Percentiles rank a stretch among this genome's conserved stretches.
Evolutionary conservation across 2,797 vertebrate species (phyloP).

Genomic region (Micropoecilia bifurca): DNA sequence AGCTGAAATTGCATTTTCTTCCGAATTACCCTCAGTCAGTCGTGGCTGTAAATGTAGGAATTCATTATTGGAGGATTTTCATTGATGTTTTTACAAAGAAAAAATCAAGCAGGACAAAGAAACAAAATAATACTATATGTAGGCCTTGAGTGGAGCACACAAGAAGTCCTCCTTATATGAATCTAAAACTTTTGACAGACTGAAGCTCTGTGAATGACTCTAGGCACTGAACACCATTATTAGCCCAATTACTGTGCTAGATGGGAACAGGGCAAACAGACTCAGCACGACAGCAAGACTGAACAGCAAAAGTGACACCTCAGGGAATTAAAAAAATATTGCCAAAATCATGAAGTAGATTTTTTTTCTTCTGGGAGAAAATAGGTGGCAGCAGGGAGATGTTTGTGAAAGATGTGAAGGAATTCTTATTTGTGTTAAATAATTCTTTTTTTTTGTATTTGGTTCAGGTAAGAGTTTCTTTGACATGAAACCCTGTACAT

Average conservation of each 20-base stretch:
- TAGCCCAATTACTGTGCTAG: slow-evolving; percentile 55
- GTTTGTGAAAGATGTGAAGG: slow-evolving; percentile 3
- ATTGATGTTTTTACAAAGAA: not conserved
- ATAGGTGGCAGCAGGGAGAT: slow-evolving; percentile 2
- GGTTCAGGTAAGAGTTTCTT: not conserved
- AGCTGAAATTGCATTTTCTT: slow-evolving; percentile 14
- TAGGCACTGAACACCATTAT: slow-evolving; percentile 42
- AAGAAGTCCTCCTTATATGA: slow-evolving; percentile 27
- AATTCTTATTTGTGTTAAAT: slow-evolving; percentile 21
- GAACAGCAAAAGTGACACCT: slow-evolving; percentile 41
- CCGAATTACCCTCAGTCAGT: not conserved
- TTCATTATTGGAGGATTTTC: not conserved
- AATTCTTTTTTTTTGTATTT: not conserved
- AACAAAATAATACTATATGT: not conserved
- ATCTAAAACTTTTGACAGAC: slow-evolving; percentile 46
- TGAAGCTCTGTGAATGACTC: slow-evolving; percentile 28
- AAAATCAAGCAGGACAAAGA: not conserved
- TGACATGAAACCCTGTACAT: not conserved
- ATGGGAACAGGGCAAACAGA: slow-evolving; percentile 14
- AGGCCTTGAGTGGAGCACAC: slow-evolving; percentile 22
- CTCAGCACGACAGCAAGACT: slow-evolving; percentile 27
- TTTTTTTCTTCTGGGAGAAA: slow-evolving; percentile 16
- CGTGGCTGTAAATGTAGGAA: not conserved
- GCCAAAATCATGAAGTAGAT: slow-evolving; percentile 21
- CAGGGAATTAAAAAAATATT: slow-evolving; percentile 37